These are phyloP conservation scores for Rallus crepitans DNA, from an alignment of 2,797 vertebrate genomes.

Conservation along the genomic window DNA sequence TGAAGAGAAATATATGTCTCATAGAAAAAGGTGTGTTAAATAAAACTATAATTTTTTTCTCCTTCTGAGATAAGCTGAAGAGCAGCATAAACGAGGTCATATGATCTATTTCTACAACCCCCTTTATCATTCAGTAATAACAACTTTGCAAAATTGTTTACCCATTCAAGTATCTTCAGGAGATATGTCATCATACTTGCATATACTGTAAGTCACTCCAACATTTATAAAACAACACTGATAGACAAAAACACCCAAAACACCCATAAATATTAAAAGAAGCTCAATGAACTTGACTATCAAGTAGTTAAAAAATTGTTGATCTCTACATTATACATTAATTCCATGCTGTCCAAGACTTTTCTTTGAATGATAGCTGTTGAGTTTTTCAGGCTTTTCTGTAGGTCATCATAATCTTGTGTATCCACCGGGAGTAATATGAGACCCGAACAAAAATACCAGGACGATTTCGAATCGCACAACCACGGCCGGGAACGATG, in stretches of 20 bases:
- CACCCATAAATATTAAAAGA: slow-evolving; percentile 78
- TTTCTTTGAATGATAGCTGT: not conserved
- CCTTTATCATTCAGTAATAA: slow-evolving; percentile 65
- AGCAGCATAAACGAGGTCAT: slow-evolving; percentile 74
- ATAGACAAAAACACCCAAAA: slow-evolving; percentile 73
- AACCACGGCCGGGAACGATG: slow-evolving; percentile 94
- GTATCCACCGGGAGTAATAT: slow-evolving; percentile 95
- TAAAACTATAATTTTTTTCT: slow-evolving; percentile 46
- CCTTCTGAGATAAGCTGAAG: slow-evolving; percentile 58
- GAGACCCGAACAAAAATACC: slow-evolving; percentile 96
- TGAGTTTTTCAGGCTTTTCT: slow-evolving; percentile 57
- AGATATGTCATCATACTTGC: slow-evolving; percentile 83
- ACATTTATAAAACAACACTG: slow-evolving; percentile 77
- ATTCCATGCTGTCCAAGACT: slow-evolving; percentile 57
- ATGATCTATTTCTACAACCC: slow-evolving; percentile 62
- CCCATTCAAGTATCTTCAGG: slow-evolving; percentile 96
- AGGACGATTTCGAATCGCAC: slow-evolving; percentile 91
- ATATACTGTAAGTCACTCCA: slow-evolving; percentile 78
- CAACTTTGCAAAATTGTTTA: slow-evolving; percentile 69
- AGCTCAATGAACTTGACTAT: slow-evolving; percentile 76
- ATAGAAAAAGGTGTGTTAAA: slow-evolving; percentile 23
- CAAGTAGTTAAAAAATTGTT: slow-evolving; percentile 71
- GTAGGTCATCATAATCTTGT: slow-evolving; percentile 89
- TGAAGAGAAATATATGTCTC: slow-evolving; percentile 38
- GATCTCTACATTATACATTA: slow-evolving; percentile 65